phyloP scores from a whole-genome alignment of 2,113 vertebrate genomes.

The Poicephalus gulielmi region DNA sequence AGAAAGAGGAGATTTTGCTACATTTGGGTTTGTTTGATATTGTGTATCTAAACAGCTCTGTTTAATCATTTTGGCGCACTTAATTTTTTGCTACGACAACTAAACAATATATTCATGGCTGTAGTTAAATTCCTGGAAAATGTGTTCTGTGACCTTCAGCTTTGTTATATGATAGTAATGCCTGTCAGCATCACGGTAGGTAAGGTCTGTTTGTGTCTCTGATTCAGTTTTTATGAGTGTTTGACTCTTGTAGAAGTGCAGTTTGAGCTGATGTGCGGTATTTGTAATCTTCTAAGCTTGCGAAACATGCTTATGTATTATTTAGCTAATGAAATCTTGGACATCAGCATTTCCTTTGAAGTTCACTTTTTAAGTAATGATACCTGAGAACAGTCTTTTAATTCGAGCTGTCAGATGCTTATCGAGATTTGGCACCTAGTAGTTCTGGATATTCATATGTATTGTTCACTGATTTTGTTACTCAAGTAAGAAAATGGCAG shows the following conservation, averaged over 20 bases:
- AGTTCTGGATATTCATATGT: not conserved
- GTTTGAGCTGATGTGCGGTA: not conserved
- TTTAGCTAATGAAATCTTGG: not conserved
- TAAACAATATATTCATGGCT: not conserved
- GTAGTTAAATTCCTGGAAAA: not conserved
- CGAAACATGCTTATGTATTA: not conserved
- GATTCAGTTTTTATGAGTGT: not conserved
- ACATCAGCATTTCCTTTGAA: not conserved
- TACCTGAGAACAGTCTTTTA: not conserved
- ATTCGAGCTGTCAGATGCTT: not conserved
- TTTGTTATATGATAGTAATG: not conserved
- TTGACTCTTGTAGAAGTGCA: not conserved
- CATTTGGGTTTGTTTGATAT: slow-evolving; percentile 22
- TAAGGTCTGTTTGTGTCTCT: not conserved
- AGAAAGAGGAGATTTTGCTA: not conserved
- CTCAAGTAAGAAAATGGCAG: not conserved
- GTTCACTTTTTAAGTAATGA: not conserved
- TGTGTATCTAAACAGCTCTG: not conserved
- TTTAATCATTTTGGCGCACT: slow-evolving; percentile 1
- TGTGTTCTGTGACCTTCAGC: not conserved
- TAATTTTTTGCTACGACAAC: not conserved
- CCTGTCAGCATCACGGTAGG: not conserved
- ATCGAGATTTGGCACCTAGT: not conserved
- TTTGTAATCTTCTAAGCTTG: not conserved
- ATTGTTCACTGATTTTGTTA: not conserved